Evolutionary conservation across 2,888 invertebrate genomes (phyloP).

Genomic region (Torymus texanus): DNA sequence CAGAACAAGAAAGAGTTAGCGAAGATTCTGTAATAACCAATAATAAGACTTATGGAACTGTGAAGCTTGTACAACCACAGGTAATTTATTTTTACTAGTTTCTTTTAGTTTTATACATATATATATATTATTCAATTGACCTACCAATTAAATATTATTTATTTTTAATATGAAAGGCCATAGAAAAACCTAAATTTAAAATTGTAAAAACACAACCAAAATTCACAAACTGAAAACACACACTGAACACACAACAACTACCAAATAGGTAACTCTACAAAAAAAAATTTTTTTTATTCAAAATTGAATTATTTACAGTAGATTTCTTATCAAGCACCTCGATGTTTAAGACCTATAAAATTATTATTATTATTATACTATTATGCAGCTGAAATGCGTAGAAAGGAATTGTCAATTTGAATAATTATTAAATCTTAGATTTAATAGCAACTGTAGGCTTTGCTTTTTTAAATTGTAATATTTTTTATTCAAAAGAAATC

Average conservation of each 20-base stretch:
- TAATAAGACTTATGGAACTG: constrained; percentile 78
- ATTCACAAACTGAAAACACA: constrained; percentile 51
- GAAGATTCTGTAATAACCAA: constrained; percentile 78
- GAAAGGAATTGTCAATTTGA: neutral
- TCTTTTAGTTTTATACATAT: neutral
- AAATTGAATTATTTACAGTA: constrained; percentile 34
- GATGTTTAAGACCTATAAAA: no score
- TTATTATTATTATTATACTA: neutral
- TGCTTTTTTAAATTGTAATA: neutral
- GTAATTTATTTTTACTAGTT: constrained; percentile 57
- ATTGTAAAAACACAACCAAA: constrained; percentile 55
- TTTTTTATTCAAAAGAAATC: neutral
- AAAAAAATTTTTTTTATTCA: constrained; percentile 28
- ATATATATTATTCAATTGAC: constrained; percentile 26
- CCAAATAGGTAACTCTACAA: constrained; percentile 48
- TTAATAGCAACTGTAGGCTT: constrained; percentile 10
- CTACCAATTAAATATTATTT: constrained; percentile 43
- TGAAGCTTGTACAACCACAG: constrained; percentile 75
- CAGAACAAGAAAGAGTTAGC: constrained; percentile 77
- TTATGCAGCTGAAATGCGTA: constrained; percentile 6
- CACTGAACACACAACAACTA: constrained; percentile 48
- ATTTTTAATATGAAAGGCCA: constrained; percentile 50
- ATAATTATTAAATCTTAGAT: neutral
- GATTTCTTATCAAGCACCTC: neutral
- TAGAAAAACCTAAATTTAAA: constrained; percentile 55